These are phyloP conservation scores for Oryzias dopingdopingensis DNA, from an alignment of 2,797 vertebrate genomes.

Conservation along the genomic window DNA sequence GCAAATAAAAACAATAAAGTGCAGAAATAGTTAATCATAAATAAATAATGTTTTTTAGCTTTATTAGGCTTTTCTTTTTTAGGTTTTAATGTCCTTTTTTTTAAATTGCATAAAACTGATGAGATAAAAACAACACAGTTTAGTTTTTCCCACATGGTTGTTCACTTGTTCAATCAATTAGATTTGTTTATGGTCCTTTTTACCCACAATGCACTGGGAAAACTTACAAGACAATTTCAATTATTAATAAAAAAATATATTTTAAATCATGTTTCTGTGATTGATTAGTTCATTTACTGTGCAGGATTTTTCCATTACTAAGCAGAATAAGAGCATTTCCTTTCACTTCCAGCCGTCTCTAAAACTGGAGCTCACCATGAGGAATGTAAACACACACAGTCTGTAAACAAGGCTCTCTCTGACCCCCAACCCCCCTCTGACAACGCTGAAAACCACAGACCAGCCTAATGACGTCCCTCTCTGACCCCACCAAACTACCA, in stretches of 20 bases:
- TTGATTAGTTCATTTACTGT: constrained; percentile 66
- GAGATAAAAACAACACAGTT: too few relatives aligned
- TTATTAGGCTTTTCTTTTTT: neutral
- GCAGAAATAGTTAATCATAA: neutral
- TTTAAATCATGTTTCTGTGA: constrained; percentile 30
- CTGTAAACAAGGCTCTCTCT: constrained; percentile 82
- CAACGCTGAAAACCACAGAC: constrained; percentile 72
- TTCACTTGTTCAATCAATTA: too few relatives aligned
- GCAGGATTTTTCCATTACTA: constrained; percentile 81
- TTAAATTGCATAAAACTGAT: too few relatives aligned
- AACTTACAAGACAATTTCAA: constrained; percentile 70
- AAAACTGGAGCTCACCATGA: constrained; percentile 77
- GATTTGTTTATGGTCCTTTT: constrained; percentile 49
- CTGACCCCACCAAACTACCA: constrained; percentile 60
- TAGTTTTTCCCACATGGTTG: too few relatives aligned
- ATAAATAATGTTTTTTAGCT: neutral
- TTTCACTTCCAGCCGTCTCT: constrained; percentile 79
- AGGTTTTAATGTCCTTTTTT: too few relatives aligned
- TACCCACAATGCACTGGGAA: constrained; percentile 61
- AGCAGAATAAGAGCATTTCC: constrained; percentile 83
- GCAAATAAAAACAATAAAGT: too few relatives aligned
- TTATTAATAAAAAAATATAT: constrained; percentile 7
- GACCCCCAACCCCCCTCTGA: constrained; percentile 70
- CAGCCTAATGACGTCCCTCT: constrained; percentile 71
- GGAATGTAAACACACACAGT: constrained; percentile 84